Evolutionary conservation across 2,113 vertebrate genomes (phyloP), one percentile per base, ranked within the genome.

Genomic region (Sander lucioperca): DNA sequence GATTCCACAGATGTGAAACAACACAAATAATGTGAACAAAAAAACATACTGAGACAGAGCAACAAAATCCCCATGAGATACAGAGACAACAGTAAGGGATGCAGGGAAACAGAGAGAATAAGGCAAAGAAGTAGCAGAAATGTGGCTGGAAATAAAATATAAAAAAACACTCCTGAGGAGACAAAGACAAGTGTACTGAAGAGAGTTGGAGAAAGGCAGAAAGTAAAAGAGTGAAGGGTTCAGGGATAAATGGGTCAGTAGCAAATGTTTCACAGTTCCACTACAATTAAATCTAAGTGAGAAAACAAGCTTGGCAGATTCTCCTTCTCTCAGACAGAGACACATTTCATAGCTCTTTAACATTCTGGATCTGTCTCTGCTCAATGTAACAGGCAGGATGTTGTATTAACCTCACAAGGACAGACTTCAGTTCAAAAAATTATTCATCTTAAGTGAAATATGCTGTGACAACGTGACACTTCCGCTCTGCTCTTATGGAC

Each of bases 1-100:
- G 64, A 90, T 91, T 91, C 83, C 59, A 80, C 21, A 88, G 88
- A 90, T 84, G 73, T 74, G 70, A 76, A 85, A 74, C 64, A 82
- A 74, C 0, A 59, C 53, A 80, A 70, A 62, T 48, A 25, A 65
- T 5, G 54, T 62, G 33, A 80, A 71, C 25, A 59, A 75, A 83
- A 58, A 64, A 19, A 36, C 73, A 88, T 81, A 82, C 16, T 43
- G 54, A 74, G n/a, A 53, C 27, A 61, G 11, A 43, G 48, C 50
- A 72, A 56, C 77, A 33, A 15, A 70, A 66, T 43, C 5, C 77
- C 61, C 0, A 43, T 14, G 15, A n/a, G 43, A 74, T 19, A 71
- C 62, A 67, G 61, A 69, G 19, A 43, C 18, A 39, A 62, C n/a
- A 30, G 25, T 3, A 18, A 53, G 27, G 18, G 2, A 71, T 27